A percentile compares a stretch with the other conserved stretches of the same genome.
These are phyloP conservation scores for Listronotus bonariensis DNA, from an alignment of 1,140 invertebrate species.

Conservation along the genomic window DNA sequence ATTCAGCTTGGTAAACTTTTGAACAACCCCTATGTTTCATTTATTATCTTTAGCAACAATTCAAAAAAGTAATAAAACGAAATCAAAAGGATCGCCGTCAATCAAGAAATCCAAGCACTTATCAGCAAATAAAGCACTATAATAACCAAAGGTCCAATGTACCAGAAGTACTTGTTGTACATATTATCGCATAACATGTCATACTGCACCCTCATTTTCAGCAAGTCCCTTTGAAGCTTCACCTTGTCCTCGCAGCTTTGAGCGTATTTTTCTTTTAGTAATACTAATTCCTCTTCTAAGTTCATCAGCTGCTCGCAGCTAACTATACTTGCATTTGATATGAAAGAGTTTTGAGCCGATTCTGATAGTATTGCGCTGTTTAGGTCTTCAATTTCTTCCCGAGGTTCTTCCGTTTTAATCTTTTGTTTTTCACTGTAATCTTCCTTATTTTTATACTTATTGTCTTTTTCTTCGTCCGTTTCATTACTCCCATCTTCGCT, in stretches of 20 bases:
- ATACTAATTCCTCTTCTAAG: conserved; percentile 59
- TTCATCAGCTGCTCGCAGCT: conserved; percentile 42
- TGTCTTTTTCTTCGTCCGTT: conserved; percentile 11
- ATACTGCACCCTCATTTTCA: conserved; percentile 46
- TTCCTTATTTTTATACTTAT: conserved; percentile 7
- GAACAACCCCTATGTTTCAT: conserved; percentile 8
- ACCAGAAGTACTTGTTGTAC: conserved; percentile 53
- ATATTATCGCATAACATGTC: conserved; percentile 48
- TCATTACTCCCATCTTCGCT: conserved; percentile 7
- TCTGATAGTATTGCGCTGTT: conserved; percentile 4
- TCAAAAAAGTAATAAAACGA: conserved; percentile 54
- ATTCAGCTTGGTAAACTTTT: not conserved
- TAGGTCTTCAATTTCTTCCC: conserved; percentile 8
- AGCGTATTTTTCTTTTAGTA: conserved; percentile 60
- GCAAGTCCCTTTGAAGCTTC: conserved; percentile 55
- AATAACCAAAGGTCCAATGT: conserved; percentile 51
- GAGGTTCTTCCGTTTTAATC: no score
- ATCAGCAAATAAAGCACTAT: conserved; percentile 53
- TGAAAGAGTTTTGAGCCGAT: not conserved
- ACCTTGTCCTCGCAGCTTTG: conserved; percentile 57
- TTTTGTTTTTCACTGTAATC: conserved; percentile 19
- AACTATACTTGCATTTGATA: conserved; percentile 19
- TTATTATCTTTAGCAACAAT: conserved; percentile 51
- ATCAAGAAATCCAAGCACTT: conserved; percentile 55
- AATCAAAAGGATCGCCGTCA: conserved; percentile 51